Evolutionary conservation across 2,797 vertebrate genomes (phyloP), one percentile per base, ranked within the genome.

Genomic region (Siniperca undulata): DNA sequence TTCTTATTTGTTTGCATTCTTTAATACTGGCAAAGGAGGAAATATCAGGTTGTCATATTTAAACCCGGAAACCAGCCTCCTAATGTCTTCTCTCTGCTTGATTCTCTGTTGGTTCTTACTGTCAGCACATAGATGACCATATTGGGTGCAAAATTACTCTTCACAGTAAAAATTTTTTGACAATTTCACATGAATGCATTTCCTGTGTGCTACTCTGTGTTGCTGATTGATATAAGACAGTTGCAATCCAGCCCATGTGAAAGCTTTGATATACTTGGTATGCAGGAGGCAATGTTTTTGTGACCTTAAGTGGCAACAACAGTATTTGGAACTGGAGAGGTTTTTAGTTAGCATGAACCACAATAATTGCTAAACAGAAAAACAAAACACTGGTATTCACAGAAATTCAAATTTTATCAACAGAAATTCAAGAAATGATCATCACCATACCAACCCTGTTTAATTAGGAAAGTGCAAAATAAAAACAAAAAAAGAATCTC

Each of bases 341-440:
- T 20, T 72, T 76, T 70, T 64, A 42, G 34, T 48, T 40, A 48
- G 50, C 8, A 48, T 38, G 22, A 59, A 48, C 36, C 58, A 55
- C 9, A 44, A 24, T 38, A 67, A 60, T n/a, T 65, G 36, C 19
- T 14, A 24, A 74, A 42, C 20, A 30, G 34, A 48, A 64, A 76
- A 78, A 67, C 46, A 67, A 66, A 69, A 44, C 44, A 62, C 3
- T 58, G 24, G 11, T 44, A 73, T 77, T 79, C n/a, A 71, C 50
- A 84, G 19, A 77, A 72, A 55, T 20, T 75, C 34, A 58, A 59
- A 83, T 66, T 69, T 75, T 44, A 86, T 78, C 46, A 75, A 50
- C 7, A 72, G 20, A 55, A 80, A 84, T 70, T 71, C 13, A 77
- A 66, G n/a, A 65, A 75, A 62, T 46, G 19, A 77, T 75, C 30